Conservation (phyloP, 2,113 vertebrate species). For the Cettia cetti region DNA sequence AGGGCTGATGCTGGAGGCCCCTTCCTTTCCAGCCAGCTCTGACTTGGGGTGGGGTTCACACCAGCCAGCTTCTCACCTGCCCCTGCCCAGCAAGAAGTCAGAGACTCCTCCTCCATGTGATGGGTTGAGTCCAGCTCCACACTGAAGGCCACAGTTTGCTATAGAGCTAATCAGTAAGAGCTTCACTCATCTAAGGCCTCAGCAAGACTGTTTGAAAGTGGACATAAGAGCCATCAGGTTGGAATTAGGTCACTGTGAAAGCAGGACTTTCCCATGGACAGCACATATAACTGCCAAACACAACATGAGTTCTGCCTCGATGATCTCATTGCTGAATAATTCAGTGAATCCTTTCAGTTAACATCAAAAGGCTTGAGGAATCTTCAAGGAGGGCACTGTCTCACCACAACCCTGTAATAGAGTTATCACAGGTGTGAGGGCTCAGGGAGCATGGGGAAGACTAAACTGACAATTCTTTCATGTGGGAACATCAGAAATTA, state of each 20-base stretch:
- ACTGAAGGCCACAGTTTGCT: neutral
- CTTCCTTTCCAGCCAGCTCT: neutral
- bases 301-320: neutral
- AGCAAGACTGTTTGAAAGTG: neutral
- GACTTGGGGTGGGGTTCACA: neutral
- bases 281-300: neutral
- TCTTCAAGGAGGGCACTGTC: neutral
- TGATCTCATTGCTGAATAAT: conserved; percentile 67
- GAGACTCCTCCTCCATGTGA: neutral
- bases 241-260: conserved; percentile 27
- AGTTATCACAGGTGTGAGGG: conserved; percentile 54
- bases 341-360: conserved; percentile 46
- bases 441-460: neutral
- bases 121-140: neutral
- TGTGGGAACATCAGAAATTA: neutral
- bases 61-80: neutral
- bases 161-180: neutral
- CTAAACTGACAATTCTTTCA: conserved; percentile 22
- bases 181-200: neutral
- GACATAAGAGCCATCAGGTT: neutral
- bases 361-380: conserved; percentile 36
- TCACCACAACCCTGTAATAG: conserved; percentile 3
- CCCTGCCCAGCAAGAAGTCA: accelerated
- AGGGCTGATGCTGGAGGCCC: neutral
- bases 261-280: conserved; percentile 50